Evolutionary conservation across 2,797 vertebrate genomes (phyloP).

Genomic region (Anabas testudineus): DNA sequence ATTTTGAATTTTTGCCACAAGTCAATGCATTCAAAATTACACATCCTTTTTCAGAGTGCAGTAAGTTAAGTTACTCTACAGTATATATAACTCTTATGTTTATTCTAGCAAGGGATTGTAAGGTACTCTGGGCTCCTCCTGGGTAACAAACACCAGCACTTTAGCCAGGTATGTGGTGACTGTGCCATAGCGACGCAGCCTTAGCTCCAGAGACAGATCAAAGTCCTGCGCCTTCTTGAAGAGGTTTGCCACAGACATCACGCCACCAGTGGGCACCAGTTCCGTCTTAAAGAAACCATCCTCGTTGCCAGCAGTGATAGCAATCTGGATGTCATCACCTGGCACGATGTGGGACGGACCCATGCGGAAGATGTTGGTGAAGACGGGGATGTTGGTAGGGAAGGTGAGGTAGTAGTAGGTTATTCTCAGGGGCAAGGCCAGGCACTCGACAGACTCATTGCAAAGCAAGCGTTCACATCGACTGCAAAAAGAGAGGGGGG

Average conservation of each 20-base stretch:
- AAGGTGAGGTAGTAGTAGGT: slow-evolving; percentile 98
- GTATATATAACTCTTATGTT: background rate
- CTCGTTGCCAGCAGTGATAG: slow-evolving; percentile 92
- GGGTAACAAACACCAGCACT: slow-evolving; percentile 92
- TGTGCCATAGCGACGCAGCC: slow-evolving; percentile 87
- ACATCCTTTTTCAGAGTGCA: slow-evolving; percentile 42
- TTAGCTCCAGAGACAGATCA: slow-evolving; percentile 92
- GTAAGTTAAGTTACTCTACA: background rate
- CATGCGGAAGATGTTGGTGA: slow-evolving; percentile 98
- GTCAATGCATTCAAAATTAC: slow-evolving; percentile 29
- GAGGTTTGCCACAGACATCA: slow-evolving; percentile 90
- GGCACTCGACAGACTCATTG: slow-evolving; percentile 94
- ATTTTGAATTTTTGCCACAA: background rate
- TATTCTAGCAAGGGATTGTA: slow-evolving; percentile 71
- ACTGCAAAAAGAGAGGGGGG: slow-evolving; percentile 87
- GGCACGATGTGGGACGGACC: slow-evolving; percentile 90
- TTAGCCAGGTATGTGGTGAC: slow-evolving; percentile 91
- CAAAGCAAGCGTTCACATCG: slow-evolving; percentile 99
- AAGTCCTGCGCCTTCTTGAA: slow-evolving; percentile 91
- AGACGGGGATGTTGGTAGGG: slow-evolving; percentile 95
- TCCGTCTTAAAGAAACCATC: slow-evolving; percentile 90
- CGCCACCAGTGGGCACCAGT: slow-evolving; percentile 86
- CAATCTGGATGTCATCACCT: slow-evolving; percentile 92
- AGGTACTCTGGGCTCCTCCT: slow-evolving; percentile 82
- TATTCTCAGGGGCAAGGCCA: slow-evolving; percentile 96